Evolutionary conservation across 1,140 invertebrate species (phyloP).

Genomic region (Lamellibrachia luymesi): DNA sequence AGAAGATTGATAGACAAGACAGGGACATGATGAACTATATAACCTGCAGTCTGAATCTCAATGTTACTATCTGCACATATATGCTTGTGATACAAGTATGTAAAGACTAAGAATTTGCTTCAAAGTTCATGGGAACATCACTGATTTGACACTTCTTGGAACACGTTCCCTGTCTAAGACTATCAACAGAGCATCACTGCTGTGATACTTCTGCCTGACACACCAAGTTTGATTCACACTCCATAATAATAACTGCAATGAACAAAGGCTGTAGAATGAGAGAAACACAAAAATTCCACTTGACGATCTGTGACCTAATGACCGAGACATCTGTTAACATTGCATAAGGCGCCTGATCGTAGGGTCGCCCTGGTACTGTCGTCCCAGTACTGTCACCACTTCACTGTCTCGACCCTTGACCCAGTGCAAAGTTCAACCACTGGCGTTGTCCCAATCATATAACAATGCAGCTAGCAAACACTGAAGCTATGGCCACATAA

Average conservation of each 20-base stretch:
- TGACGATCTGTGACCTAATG: not conserved
- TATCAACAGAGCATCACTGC: not conserved
- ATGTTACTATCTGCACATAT: not conserved
- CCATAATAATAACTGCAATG: no score
- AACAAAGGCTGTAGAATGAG: not conserved
- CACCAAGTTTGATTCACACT: no score
- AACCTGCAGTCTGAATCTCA: not conserved
- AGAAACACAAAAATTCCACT: not conserved
- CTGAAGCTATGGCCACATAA: not conserved
- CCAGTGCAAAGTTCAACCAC: constrained; percentile 12
- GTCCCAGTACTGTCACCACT: constrained; percentile 14
- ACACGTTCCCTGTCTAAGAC: not conserved
- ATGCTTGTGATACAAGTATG: not conserved
- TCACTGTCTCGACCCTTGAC: constrained; percentile 10
- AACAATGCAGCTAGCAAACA: constrained; percentile 18
- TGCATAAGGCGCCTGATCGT: not conserved
- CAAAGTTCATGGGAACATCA: not conserved
- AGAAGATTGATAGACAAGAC: no score
- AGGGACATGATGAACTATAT: not conserved
- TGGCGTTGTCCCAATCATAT: constrained; percentile 14
- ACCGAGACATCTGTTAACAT: not conserved
- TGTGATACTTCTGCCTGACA: not conserved
- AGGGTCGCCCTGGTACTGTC: not conserved
- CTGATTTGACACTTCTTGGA: not conserved
- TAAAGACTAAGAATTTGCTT: not conserved